These are phyloP conservation scores for Cichlasoma orientale DNA, from an alignment of 2,797 vertebrate genomes.

Conservation along the genomic window DNA sequence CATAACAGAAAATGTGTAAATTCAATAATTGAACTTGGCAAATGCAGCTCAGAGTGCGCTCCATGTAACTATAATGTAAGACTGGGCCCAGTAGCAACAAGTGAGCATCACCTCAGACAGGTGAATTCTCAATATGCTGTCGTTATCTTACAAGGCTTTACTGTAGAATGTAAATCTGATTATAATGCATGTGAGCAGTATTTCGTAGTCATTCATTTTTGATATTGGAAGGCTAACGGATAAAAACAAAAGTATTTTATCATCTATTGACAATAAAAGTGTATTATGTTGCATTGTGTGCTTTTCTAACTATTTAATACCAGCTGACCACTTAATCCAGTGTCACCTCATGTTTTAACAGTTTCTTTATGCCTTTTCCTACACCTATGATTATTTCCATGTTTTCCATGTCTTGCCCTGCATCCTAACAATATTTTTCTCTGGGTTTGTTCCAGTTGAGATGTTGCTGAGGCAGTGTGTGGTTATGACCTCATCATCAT, in stretches of 20 bases:
- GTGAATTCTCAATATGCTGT: not conserved
- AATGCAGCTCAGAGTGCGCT: not conserved
- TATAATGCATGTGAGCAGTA: not conserved
- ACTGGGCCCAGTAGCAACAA: not conserved
- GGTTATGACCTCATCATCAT: conserved; percentile 58
- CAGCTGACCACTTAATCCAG: not conserved
- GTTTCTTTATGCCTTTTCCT: not conserved
- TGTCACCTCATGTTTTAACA: not conserved
- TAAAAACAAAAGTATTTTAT: not conserved
- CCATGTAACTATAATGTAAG: rapidly evolving
- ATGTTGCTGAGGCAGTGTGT: conserved; percentile 48
- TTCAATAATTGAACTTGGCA: not conserved
- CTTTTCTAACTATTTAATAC: not conserved
- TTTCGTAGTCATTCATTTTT: not conserved
- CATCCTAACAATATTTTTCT: conserved; percentile 35
- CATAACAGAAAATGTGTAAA: not conserved
- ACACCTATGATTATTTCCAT: not conserved
- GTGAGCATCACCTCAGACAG: not conserved
- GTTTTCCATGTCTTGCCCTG: not conserved
- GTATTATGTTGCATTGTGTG: not conserved
- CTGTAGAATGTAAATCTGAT: not conserved
- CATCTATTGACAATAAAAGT: not conserved
- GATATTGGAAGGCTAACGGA: not conserved
- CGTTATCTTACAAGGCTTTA: not conserved
- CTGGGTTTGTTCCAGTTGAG: conserved; percentile 40